Base-by-base conservation (phyloP, 2,797 vertebrate species). In the Coregonus ussuriensis region DNA sequence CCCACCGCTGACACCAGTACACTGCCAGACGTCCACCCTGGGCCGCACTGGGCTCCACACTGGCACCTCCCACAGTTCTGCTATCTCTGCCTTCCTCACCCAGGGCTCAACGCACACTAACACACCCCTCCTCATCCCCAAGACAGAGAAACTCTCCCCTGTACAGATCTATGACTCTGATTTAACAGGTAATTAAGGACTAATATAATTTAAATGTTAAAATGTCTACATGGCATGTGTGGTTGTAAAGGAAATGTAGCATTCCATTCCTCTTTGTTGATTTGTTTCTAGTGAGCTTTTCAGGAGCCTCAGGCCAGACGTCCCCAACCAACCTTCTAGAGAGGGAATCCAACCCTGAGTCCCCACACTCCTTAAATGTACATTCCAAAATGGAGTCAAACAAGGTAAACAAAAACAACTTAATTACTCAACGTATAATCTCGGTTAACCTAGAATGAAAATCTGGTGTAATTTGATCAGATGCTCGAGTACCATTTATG, bases 141-240 rank as follows among this genome's bases (percentile, higher is more conserved):
- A 99, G 91, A 94, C 90, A 0, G 97, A 99, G 90, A 93, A 92
- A 25, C 92, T 97, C 0, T 98, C 97, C 0, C 97, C 97, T 0
- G 94, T 95, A 0, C 94, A 92, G 0, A 85, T 90, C 16, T 94
- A 93, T 0, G n/a, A 82, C 74, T 90, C 94, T 74, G 94, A 98
- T 83, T 77, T 93, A 72, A 87, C 89, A 74, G 92, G 94, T 95
- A 37, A 37, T 37, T 37, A 37, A 37, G 35, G 35, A 37, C 35
- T 6, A 37, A 37, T 37, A 37, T 0, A 37, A 6, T 11, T 14
- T 25, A 25, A 5, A 33, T 18, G 29, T 59, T 16, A 37, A 21
- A 14, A 35, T 25, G 33, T 74, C 9, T 3, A 25, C 18, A 4
- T 13, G 15, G 16, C 1, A 37, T 74, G 33, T 47, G 51, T 9